Evolutionary conservation across 2,888 invertebrate species (phyloP), one percentile per base, ranked within the genome.

Genomic region (Scaptomyza caliginosa): DNA sequence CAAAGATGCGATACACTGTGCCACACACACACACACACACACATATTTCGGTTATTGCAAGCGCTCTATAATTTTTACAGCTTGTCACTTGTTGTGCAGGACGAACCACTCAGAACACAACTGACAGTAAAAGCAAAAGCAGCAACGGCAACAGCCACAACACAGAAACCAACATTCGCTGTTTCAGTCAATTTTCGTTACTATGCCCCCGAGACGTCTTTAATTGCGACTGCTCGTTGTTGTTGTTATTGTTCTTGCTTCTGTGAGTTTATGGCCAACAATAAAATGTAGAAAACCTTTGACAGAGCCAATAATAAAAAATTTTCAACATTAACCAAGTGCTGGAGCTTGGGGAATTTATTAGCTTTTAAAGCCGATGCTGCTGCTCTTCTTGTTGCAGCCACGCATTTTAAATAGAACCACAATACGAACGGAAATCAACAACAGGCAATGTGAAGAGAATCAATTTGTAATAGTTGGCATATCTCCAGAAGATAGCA

Each of bases 391-490:
- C 7, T 21, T 21, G 46, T 10, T 66, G 69, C 77, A 67, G 56
- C 58, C 58, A 56, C 63, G 69, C 48, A 65, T 65, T 65, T 55
- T 21, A 66, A 67, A 69, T 62, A 46, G 50, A 39, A 58, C 45
- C 67, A 58, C 60, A 74, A 56, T 57, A 64, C 52, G 63, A 56
- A 71, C 56, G 63, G 58, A 74, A 65, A 67, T 72, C 86, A 55
- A 73, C 86, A 57, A 69, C 62, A 56, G 71, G 66, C 54, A 49
- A 48, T 70, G 74, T 56, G 67, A 34, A 34, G 66, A 56, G 76
- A 81, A 78, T 83, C 87, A 83, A 83, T 83, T 83, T 83, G 82
- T 83, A 85, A 87, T 87, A 82, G 82, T 82, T 82, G 79, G 87
- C 87, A 85, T 87, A 85, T 83, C 86, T 78, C 79, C 80, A 77